Evolutionary conservation across 2,797 vertebrate species (phyloP).

Genomic region (Lacerta agilis): DNA sequence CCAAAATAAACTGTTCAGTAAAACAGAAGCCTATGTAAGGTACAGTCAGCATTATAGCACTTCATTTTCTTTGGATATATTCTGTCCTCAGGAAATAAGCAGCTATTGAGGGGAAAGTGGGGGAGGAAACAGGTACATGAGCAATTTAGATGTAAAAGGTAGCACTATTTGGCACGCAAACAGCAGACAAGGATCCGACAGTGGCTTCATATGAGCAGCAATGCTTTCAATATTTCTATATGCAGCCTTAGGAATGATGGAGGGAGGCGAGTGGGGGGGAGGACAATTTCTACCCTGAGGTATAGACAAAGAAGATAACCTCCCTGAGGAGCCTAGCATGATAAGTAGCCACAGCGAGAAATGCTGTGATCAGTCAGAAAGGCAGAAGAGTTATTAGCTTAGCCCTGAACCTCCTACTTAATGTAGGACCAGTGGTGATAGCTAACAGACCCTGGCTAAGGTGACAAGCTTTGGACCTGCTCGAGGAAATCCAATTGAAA

Average conservation of each 20-base stretch:
- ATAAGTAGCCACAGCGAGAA: conserved; percentile 78
- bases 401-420: conserved; percentile 99
- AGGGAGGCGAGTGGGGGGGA: not conserved
- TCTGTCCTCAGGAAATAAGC: conserved; percentile 35
- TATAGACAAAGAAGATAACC: conserved; percentile 73
- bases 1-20: accelerated
- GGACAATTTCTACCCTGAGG: conserved; percentile 60
- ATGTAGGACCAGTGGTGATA: conserved; percentile 95
- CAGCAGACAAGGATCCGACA: not conserved
- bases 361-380: conserved; percentile 90
- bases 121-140: not conserved
- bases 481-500: conserved; percentile 99
- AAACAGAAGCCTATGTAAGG: conserved; percentile 13
- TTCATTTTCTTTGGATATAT: not conserved
- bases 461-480: conserved; percentile 98
- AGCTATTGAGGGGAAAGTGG: conserved; percentile 10
- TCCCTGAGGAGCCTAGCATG: conserved; percentile 74
- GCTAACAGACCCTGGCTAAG: conserved; percentile 97
- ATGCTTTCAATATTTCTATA: conserved; percentile 29
- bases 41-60: not conserved
- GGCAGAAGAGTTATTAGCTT: conserved; percentile 99
- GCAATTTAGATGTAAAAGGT: conserved; percentile 12
- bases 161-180: not conserved
- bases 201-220: not conserved
- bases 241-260: conserved; percentile 44